Evolutionary conservation across 2,888 invertebrate species (phyloP).

Genomic region (Entomobrya proxima): DNA sequence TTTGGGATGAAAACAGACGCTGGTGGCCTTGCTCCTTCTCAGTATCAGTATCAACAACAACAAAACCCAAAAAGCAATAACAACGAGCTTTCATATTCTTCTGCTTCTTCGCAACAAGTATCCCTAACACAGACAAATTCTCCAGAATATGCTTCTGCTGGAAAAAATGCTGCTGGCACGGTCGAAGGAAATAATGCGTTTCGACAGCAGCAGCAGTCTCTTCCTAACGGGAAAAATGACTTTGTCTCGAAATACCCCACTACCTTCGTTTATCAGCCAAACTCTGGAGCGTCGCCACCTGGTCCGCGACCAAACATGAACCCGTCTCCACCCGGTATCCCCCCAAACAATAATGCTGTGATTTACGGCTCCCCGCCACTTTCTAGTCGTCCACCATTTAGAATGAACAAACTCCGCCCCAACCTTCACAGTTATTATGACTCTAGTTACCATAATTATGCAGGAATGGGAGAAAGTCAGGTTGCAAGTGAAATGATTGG

Average conservation of each 20-base stretch:
- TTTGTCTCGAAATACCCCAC: constrained; percentile 66
- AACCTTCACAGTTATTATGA: constrained; percentile 70
- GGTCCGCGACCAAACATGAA: constrained; percentile 12
- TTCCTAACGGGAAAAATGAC: constrained; percentile 42
- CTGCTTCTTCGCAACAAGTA: constrained; percentile 27
- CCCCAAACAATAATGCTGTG: constrained; percentile 5
- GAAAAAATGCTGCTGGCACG: background rate
- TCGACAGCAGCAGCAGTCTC: background rate
- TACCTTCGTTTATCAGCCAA: constrained; percentile 46
- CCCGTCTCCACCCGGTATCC: constrained; percentile 1
- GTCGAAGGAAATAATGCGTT: constrained; percentile 5
- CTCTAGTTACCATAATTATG: constrained; percentile 69
- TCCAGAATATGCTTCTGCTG: background rate
- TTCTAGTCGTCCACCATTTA: constrained; percentile 57
- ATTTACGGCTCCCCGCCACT: constrained; percentile 12
- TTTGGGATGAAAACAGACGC: constrained; percentile 39
- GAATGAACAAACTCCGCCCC: constrained; percentile 61
- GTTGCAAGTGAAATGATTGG: constrained; percentile 44
- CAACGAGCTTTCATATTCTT: constrained; percentile 18
- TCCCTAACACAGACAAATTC: constrained; percentile 11
- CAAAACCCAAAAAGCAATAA: constrained; percentile 4
- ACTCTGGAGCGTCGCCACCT: background rate
- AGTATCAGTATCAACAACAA: constrained; percentile 29
- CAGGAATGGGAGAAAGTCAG: constrained; percentile 46
- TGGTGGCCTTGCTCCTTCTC: constrained; percentile 28